phyloP scores from a whole-genome alignment of 2,888 invertebrate genomes.

The Choreutis nemorana region DNA sequence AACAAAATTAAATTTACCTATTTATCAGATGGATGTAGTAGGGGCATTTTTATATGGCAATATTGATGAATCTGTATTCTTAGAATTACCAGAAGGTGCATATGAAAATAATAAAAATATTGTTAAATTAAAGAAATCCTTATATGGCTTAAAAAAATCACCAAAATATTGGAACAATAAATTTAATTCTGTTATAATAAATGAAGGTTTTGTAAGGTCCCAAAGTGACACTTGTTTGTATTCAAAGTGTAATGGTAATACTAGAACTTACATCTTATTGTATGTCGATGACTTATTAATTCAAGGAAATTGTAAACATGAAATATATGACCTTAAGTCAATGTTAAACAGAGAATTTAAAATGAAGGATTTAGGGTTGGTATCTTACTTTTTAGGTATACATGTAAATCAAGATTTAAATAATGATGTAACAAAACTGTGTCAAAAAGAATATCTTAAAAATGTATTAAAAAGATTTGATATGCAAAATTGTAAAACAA shows the following conservation, averaged over 20 bases:
- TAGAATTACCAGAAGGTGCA: conserved; percentile 12
- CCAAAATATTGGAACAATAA: conserved; percentile 15
- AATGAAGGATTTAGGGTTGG: conserved; percentile 9
- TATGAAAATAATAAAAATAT: conserved; percentile 6
- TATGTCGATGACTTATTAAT: conserved; percentile 13
- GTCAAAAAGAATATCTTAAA: conserved; percentile 8
- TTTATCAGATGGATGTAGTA: conserved; percentile 12
- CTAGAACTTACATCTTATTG: conserved; percentile 10
- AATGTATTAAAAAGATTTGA: conserved; percentile 6
- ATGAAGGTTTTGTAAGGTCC: conserved; percentile 12
- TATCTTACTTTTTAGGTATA: conserved; percentile 7
- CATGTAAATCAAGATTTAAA: conserved; percentile 8
- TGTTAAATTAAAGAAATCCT: conserved; percentile 11
- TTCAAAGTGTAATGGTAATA: conserved; percentile 7
- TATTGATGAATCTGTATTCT: conserved; percentile 9
- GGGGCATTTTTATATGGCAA: conserved; percentile 13
- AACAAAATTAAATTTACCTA: conserved; percentile 7
- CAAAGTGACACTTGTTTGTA: conserved; percentile 12
- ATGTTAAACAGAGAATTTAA: conserved; percentile 6
- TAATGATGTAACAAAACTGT: conserved; percentile 4
- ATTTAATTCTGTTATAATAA: conserved; percentile 12
- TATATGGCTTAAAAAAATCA: conserved; percentile 13
- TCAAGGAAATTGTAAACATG: conserved; percentile 8
- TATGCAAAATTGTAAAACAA: conserved; percentile 8
- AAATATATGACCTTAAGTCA: conserved; percentile 5